Conservation (phyloP, 2,113 vertebrate genomes). For the Athene cunicularia region DNA sequence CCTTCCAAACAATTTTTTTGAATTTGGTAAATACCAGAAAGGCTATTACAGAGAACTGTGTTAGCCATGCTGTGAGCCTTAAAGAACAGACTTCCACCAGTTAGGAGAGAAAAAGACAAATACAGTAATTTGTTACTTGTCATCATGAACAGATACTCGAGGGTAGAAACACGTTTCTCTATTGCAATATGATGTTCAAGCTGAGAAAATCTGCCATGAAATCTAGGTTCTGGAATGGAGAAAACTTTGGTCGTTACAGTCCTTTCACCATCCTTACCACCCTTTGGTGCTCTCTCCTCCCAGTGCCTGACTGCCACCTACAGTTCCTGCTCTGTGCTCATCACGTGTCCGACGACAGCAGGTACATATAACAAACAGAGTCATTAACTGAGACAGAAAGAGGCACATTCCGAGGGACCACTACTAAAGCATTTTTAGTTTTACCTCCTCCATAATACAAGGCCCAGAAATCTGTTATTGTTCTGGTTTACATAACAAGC, state of each 20-base stretch:
- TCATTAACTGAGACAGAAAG: background rate
- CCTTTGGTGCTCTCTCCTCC: background rate
- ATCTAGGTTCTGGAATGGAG: background rate
- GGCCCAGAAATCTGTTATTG: background rate
- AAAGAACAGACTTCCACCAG: background rate
- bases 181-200: background rate
- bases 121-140: background rate
- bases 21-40: background rate
- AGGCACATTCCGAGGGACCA: background rate
- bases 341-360: accelerated
- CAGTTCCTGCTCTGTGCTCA: background rate
- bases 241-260: background rate
- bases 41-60: background rate
- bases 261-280: accelerated
- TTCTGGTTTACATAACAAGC: background rate
- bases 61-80: background rate
- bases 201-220: background rate
- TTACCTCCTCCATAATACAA: background rate
- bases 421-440: background rate
- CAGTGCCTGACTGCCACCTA: slow-evolving; percentile 13
- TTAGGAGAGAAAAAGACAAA: background rate
- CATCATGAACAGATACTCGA: background rate
- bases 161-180: background rate
- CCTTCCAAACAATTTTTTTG: background rate
- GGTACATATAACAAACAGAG: accelerated